phyloP scores from a whole-genome alignment of 2,888 invertebrate genomes.

The Metopia argyrocephala region DNA sequence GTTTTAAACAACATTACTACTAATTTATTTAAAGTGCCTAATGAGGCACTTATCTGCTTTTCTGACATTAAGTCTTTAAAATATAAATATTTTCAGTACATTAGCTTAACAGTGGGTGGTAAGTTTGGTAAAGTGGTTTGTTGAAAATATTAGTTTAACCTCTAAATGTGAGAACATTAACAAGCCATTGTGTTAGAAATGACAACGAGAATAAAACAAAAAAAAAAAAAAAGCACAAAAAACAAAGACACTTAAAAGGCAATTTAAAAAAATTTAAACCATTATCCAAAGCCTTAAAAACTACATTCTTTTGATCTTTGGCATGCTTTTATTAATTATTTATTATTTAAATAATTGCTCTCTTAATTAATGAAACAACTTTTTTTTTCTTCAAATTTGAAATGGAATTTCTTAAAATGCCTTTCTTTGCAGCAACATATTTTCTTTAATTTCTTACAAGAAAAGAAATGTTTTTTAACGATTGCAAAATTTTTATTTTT shows the following conservation, averaged over 20 bases:
- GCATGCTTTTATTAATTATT: not conserved
- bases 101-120: slow-evolving; percentile 46
- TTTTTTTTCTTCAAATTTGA: not conserved
- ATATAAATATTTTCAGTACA: slow-evolving; percentile 47
- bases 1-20: too few relatives aligned
- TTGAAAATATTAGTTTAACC: slow-evolving; percentile 50
- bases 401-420: not conserved
- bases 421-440: not conserved
- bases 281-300: too few relatives aligned
- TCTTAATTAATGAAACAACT: not conserved
- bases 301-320: too few relatives aligned
- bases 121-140: not conserved
- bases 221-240: not conserved
- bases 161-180: slow-evolving; percentile 44
- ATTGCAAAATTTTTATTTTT: not conserved
- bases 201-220: not conserved
- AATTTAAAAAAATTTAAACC: too few relatives aligned
- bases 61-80: not conserved
- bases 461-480: not conserved
- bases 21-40: too few relatives aligned
- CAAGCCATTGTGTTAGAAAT: slow-evolving; percentile 18
- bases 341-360: not conserved
- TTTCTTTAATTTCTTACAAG: not conserved
- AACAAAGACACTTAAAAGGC: not conserved
- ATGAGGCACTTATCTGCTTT: not conserved